Base-by-base conservation (phyloP, 2,888 invertebrate species). In the Balanococcus diminutus region DNA sequence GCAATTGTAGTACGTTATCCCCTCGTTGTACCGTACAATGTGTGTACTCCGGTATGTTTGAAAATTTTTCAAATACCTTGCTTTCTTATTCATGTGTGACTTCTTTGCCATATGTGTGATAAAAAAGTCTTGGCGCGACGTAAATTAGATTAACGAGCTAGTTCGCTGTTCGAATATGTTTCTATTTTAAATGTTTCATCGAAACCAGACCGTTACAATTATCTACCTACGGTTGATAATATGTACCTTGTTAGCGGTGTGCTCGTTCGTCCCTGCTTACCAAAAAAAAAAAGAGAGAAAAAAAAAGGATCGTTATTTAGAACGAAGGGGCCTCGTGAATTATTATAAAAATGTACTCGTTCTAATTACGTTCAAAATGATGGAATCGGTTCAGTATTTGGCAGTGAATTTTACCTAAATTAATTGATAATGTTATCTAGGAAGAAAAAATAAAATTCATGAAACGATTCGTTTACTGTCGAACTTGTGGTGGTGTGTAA, bases 11-110 rank as follows among this genome's bases (percentile, higher is more conserved):
- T 32, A 28, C 16, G 14, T 32, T 25, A 42, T n/a, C 11, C 28
- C n/a, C 31, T 36, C 28, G 19, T 79, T 79, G 16, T 5, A 36
- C n/a, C 28, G 28, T 28, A 14, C 9, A 25, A 9, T n/a, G n/a
- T n/a, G n/a, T n/a, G n/a, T n/a, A n/a, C 1, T 19, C 25, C 25
- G 25, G 16, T 28, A 67, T 28, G 67, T 14, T 25, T 67, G 25
- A 28, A 67, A 5, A 25, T 61, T 51, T 61, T 61, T 61, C 61
- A 61, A 67, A 28, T 67, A 67, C 67, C 22, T 56, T 56, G 6
- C 56, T 56, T 56, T 56, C 56, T 36, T 36, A 79, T 36, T 79
- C 75, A 79, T 79, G 75, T 79, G 75, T 79, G 75, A 79, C 75
- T 79, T 61, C 32, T 72, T 51, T 22, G 36, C 75, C 31, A 79